These are phyloP conservation scores for Eristalis intricaria DNA, from an alignment of 2,888 invertebrate species.

Conservation along the genomic window DNA sequence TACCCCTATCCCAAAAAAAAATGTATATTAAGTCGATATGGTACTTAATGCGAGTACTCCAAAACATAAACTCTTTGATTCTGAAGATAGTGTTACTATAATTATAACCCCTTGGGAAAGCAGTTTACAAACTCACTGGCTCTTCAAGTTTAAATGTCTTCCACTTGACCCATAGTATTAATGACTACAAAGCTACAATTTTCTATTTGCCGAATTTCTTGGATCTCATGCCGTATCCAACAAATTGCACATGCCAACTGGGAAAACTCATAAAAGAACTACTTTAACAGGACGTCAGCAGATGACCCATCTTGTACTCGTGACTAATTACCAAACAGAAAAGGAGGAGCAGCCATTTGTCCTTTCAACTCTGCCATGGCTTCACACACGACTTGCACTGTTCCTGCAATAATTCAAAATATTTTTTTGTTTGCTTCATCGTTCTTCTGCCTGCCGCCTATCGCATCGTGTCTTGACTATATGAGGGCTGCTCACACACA, in stretches of 20 bases:
- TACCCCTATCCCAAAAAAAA: too few relatives aligned
- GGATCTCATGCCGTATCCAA: neutral
- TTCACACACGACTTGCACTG: neutral
- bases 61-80: too few relatives aligned
- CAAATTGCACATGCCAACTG: neutral
- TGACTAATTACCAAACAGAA: neutral
- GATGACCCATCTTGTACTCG: neutral
- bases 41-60: too few relatives aligned
- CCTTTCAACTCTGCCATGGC: neutral
- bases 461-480: neutral
- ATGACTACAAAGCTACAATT: neutral
- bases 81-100: too few relatives aligned
- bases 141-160: too few relatives aligned
- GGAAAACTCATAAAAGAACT: neutral
- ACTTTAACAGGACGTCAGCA: neutral
- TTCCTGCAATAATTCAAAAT: neutral
- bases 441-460: neutral
- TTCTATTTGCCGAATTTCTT: neutral
- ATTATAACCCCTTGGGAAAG: too few relatives aligned
- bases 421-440: neutral
- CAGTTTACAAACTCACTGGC: too few relatives aligned
- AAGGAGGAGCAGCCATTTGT: neutral
- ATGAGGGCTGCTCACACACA: neutral
- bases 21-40: too few relatives aligned
- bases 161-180: neutral